phyloP scores from a whole-genome alignment of 2,888 invertebrate species.

The Tribolium freemani region DNA sequence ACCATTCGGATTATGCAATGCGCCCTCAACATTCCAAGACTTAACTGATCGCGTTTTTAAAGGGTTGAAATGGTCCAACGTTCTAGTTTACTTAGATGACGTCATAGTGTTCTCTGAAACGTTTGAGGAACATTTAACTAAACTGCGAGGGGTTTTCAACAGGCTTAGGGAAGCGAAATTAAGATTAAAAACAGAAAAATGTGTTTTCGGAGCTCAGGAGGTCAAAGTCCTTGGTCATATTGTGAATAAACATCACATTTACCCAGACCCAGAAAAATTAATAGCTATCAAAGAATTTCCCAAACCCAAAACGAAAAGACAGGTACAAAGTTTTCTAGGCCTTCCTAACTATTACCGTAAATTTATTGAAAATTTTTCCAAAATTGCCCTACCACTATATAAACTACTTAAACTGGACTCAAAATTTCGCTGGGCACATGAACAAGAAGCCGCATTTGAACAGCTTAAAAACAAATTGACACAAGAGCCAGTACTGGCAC shows the following conservation, averaged over 20 bases:
- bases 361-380: slow-evolving; percentile 36
- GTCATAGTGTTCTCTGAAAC: slow-evolving; percentile 47
- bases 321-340: slow-evolving; percentile 21
- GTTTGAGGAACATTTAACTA: slow-evolving; percentile 42
- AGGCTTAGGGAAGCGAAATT: slow-evolving; percentile 42
- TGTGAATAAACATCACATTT: slow-evolving; percentile 42
- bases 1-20: slow-evolving; percentile 47
- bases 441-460: slow-evolving; percentile 8
- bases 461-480: slow-evolving; percentile 43
- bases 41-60: slow-evolving; percentile 40
- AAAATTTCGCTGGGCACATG: slow-evolving; percentile 27
- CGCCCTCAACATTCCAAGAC: slow-evolving; percentile 45
- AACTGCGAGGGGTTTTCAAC: slow-evolving; percentile 43
- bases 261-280: slow-evolving; percentile 44
- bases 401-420: slow-evolving; percentile 36
- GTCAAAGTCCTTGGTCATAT: slow-evolving; percentile 52
- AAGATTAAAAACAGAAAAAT: slow-evolving; percentile 46
- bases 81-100: slow-evolving; percentile 49
- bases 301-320: slow-evolving; percentile 35
- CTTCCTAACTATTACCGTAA: neutral
- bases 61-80: slow-evolving; percentile 45
- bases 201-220: slow-evolving; percentile 14
- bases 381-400: slow-evolving; percentile 43
- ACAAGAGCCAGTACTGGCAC: slow-evolving; percentile 40
- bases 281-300: slow-evolving; percentile 46